phyloP scores from a whole-genome alignment of 2,797 vertebrate genomes.

The Sebastes hubbsi region DNA sequence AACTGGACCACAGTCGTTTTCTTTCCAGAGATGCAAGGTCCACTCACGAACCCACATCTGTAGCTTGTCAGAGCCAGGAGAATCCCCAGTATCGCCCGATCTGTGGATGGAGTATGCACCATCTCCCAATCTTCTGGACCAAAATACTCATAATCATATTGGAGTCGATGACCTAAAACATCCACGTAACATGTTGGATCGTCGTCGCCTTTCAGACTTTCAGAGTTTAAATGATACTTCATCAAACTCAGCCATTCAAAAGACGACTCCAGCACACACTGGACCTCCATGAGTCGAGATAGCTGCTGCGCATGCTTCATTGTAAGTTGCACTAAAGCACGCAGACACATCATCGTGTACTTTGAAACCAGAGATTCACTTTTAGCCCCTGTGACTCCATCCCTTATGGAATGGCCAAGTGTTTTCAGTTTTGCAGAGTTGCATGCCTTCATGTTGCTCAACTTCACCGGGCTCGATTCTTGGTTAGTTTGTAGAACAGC shows the following conservation, averaged over 20 bases:
- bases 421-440: conserved; percentile 72
- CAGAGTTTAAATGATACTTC: conserved; percentile 81
- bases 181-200: conserved; percentile 76
- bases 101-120: conserved; percentile 80
- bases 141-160: conserved; percentile 87
- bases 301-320: conserved; percentile 82
- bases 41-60: conserved; percentile 82
- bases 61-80: conserved; percentile 84
- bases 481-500: conserved; percentile 68
- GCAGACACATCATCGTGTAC: conserved; percentile 62
- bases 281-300: conserved; percentile 68
- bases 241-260: conserved; percentile 89
- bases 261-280: conserved; percentile 70
- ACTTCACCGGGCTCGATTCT: conserved; percentile 26
- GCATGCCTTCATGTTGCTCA: conserved; percentile 51
- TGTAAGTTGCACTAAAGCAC: conserved; percentile 76
- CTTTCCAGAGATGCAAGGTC: conserved; percentile 82
- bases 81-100: conserved; percentile 81
- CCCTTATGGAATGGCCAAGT: conserved; percentile 69
- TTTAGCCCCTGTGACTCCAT: conserved; percentile 43
- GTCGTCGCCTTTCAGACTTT: conserved; percentile 8
- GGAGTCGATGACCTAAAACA: conserved; percentile 76
- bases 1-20: conserved; percentile 73
- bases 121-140: conserved; percentile 78
- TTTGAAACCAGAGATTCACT: conserved; percentile 33